Evolutionary conservation across 2,888 invertebrate genomes (phyloP), one percentile per base, ranked within the genome.

Genomic region (Noctua pronuba): DNA sequence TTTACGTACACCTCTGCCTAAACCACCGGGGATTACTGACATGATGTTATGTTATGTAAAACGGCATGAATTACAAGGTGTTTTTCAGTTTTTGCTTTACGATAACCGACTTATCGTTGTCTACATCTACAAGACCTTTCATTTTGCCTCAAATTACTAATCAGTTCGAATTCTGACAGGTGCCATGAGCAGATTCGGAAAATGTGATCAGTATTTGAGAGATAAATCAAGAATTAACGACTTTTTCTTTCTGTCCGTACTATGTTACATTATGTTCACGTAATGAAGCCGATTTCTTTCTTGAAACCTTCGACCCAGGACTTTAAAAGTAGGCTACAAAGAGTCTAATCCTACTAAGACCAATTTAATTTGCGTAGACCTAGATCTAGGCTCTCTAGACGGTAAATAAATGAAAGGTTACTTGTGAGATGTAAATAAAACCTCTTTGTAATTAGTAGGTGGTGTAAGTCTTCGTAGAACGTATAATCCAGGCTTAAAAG

Each of bases 371-470:
- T 31, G 18, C 65, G 24, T 60, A 60, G 31, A 49, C 46, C 60
- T 44, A 58, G 65, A 76, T 35, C 44, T 2, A 60, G 35, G 28
- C 6, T 18, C 49, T 38, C 49, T 31, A 66, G 46, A 55, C 55
- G 8, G 55, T 81, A 66, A 69, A 79, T 84, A 73, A 82, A 70
- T 72, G 41, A 46, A 60, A 65, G 69, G 79, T 79, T 46, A 83
- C 79, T 60, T 82, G 73, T 82, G 65, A 84, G 73, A 84, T 73
- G 80, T 82, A 73, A 82, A 84, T 84, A 82, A 44, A 82, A 69
- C 65, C 65, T 60, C 58, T 49, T 41, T 31, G 66, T 82, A 84
- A 82, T 82, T 84, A 79, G 78, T 55, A 62, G 60, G 78, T 80
- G 80, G 55, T 62, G 55, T 81, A 71, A 71, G 69, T 55, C 78